Conservation (phyloP, 2,797 vertebrate species). For the Takifugu rubripes region DNA sequence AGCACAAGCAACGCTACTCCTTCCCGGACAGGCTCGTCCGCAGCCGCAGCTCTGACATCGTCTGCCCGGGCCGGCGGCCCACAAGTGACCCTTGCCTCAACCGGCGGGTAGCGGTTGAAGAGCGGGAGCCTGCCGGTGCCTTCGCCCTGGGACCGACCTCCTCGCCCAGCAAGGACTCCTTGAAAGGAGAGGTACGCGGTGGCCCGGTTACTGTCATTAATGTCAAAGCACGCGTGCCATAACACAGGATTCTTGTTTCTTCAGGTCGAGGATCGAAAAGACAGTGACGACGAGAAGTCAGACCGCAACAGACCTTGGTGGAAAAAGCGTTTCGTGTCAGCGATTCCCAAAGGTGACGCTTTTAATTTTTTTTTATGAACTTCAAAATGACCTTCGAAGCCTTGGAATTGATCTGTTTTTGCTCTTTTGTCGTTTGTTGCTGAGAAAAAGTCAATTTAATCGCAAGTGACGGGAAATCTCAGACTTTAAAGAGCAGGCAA, state of each 20-base stretch:
- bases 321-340: slow-evolving; percentile 97
- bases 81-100: slow-evolving; percentile 96
- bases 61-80: slow-evolving; percentile 85
- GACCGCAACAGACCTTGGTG: slow-evolving; percentile 98
- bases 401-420: slow-evolving; percentile 36
- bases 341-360: slow-evolving; percentile 95
- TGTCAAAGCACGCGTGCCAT: neutral
- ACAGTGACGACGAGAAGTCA: slow-evolving; percentile 98
- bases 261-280: slow-evolving; percentile 91
- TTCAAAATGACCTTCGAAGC: slow-evolving; percentile 22
- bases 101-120: slow-evolving; percentile 83
- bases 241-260: slow-evolving; percentile 16
- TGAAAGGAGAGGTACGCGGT: slow-evolving; percentile 88
- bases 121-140: slow-evolving; percentile 78
- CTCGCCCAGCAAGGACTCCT: slow-evolving; percentile 95
- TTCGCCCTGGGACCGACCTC: slow-evolving; percentile 84
- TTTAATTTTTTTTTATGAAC: slow-evolving; percentile 20
- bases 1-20: slow-evolving; percentile 91
- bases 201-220: neutral
- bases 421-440: slow-evolving; percentile 14
- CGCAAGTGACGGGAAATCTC: slow-evolving; percentile 59
- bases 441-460: slow-evolving; percentile 46
- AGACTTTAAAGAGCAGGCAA: slow-evolving; percentile 64
- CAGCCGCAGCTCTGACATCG: slow-evolving; percentile 93
- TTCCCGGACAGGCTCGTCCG: slow-evolving; percentile 93